Evolutionary conservation across 2,888 invertebrate species (phyloP).

Genomic region (Cepaea hortensis): DNA sequence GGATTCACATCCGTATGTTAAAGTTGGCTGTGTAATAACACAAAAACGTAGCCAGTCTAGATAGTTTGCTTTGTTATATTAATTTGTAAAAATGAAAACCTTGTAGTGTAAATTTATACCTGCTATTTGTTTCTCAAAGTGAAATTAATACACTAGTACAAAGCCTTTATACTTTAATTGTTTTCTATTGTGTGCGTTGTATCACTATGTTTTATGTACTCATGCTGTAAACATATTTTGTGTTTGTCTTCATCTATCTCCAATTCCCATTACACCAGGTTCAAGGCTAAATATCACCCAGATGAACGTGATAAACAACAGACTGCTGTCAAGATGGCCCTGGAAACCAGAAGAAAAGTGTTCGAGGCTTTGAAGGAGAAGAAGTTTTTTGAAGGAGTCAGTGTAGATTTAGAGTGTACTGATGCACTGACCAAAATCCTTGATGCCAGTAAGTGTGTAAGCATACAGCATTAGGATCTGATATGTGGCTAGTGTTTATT

Average conservation of each 20-base stretch:
- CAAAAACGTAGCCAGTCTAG: too few relatives aligned
- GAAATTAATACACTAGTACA: too few relatives aligned
- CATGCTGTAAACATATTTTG: neutral
- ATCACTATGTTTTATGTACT: too few relatives aligned
- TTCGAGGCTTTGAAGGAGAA: conserved; percentile 86
- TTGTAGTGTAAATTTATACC: too few relatives aligned
- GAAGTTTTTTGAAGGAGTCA: conserved; percentile 85
- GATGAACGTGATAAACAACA: conserved; percentile 93
- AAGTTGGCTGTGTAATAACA: too few relatives aligned
- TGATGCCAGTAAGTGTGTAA: conserved; percentile 82
- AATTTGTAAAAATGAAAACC: too few relatives aligned
- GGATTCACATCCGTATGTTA: too few relatives aligned
- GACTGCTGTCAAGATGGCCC: conserved; percentile 87
- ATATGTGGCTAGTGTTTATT: neutral
- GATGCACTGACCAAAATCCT: conserved; percentile 88
- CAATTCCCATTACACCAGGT: conserved; percentile 82
- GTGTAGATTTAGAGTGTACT: conserved; percentile 89
- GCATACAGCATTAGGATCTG: neutral
- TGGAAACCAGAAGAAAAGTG: conserved; percentile 88
- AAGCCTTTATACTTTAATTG: too few relatives aligned
- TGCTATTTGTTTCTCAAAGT: too few relatives aligned
- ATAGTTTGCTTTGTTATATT: too few relatives aligned
- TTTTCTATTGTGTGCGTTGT: too few relatives aligned
- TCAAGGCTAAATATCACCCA: conserved; percentile 98
- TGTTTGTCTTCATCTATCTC: neutral